A percentile compares a stretch with the other conserved stretches of the same genome.
Evolutionary conservation across 2,888 invertebrate genomes (phyloP).

Genomic region (Linnaemya vulpina): DNA sequence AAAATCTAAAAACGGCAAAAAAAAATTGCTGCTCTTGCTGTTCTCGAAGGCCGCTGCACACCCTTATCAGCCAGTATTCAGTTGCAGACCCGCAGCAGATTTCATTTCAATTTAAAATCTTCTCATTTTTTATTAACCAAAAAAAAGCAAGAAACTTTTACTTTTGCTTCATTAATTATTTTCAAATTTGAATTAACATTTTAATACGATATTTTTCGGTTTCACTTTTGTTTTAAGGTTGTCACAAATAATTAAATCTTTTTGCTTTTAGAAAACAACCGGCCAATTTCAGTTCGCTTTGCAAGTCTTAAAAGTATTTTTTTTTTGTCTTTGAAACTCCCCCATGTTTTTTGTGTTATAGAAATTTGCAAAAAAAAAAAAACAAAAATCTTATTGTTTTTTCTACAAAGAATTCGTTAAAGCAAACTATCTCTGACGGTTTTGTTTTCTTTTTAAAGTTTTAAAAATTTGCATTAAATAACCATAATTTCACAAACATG

Average conservation of each 20-base stretch:
- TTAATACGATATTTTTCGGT: neutral
- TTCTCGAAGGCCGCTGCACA: neutral
- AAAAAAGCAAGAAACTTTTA: neutral
- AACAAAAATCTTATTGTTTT: neutral
- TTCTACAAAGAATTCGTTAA: neutral
- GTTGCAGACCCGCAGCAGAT: neutral
- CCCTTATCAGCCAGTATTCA: neutral
- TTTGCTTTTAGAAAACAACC: neutral
- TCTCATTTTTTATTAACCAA: neutral
- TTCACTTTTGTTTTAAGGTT: slow-evolving; percentile 9
- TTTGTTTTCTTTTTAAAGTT: neutral
- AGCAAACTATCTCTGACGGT: too few species aligned
- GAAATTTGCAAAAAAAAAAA: neutral
- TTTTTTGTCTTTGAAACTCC: neutral
- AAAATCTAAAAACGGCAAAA: neutral
- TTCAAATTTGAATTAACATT: neutral
- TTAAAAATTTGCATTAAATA: slow-evolving; percentile 21
- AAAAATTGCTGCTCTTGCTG: neutral
- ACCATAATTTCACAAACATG: slow-evolving; percentile 8
- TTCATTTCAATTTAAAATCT: neutral
- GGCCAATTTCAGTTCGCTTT: neutral
- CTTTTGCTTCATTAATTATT: slow-evolving; percentile 25
- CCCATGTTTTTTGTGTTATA: neutral
- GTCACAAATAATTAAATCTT: neutral
- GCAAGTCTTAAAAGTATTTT: neutral